Evolutionary conservation across 1,140 invertebrate species (phyloP), one percentile per base, ranked within the genome.

Genomic region (Vollenhovia emeryi): DNA sequence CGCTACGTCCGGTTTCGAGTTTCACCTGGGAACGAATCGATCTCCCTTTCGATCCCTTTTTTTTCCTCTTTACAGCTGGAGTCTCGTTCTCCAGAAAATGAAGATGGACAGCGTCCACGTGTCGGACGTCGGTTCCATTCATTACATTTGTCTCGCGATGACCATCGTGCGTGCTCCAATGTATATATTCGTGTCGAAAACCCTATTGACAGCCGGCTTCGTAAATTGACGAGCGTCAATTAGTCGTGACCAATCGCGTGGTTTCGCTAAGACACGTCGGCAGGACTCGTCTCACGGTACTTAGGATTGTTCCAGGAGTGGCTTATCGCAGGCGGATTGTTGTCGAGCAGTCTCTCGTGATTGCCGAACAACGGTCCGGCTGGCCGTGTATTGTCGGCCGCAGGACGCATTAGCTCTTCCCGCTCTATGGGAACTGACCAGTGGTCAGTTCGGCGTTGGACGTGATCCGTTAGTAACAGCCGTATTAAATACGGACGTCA

Each of bases 81-180:
- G 84, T 80, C 84, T 85, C 74, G 45, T 21, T 89, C 73, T 84
- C 82, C 83, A 86, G 82, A 86, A 90, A 92, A 92, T 88, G 88
- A 92, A 91, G 91, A 92, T 92, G 33, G 92, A 92, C 92, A 92
- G 78, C 50, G 69, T 83, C 87, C 92, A 89, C 91, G 91, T 92
- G 92, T 85, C 87, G 80, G 60, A 15, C 50, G 85, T 75, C 62
- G 57, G 15, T 33, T 45, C 62, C 30, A 27, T 40, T 40, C 30
- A 27, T 71, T 66, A 15, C n/a, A 33, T 79, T 64, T 40, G 45
- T 79, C 66, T 79, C 84, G 75, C 60, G n/a, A 24, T 66, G 43
- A 64, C 30, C 43, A 52, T 57, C 64, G 52, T 24, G 75, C 40
- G 52, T 68, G 62, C 24, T 57, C 27, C 36, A 68, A n/a, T 24